Evolutionary conservation across 2,888 invertebrate genomes (phyloP).

Genomic region (Rhaphigaster nebulosa): DNA sequence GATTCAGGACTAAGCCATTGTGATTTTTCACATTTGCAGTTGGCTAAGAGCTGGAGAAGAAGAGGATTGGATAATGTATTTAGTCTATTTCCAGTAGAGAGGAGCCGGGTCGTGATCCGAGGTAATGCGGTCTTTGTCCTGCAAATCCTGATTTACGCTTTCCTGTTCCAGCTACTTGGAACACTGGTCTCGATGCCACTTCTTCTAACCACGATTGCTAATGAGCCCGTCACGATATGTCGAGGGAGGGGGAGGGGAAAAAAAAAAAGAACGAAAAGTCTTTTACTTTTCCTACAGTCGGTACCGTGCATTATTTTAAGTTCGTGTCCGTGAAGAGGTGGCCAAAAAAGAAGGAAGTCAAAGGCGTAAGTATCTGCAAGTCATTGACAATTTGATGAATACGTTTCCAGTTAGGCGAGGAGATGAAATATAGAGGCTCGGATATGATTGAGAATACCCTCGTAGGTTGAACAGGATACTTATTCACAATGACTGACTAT

Average conservation of each 20-base stretch:
- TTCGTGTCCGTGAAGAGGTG: constrained; percentile 27
- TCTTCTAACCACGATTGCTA: constrained; percentile 38
- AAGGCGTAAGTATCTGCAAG: constrained; percentile 40
- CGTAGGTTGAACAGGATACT: constrained; percentile 33
- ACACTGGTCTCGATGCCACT: not conserved
- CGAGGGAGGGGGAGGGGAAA: not conserved
- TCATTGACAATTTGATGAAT: constrained; percentile 39
- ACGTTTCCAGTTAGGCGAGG: constrained; percentile 15
- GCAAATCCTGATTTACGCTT: constrained; percentile 50
- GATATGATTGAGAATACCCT: not conserved
- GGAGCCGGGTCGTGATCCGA: not conserved
- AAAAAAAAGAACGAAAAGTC: constrained; percentile 4
- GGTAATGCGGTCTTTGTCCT: constrained; percentile 15
- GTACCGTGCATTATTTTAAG: constrained; percentile 24
- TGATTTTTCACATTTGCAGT: not conserved
- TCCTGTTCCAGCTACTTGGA: constrained; percentile 45
- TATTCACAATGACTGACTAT: constrained; percentile 36
- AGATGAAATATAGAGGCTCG: constrained; percentile 2
- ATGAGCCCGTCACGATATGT: constrained; percentile 31
- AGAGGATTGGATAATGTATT: constrained; percentile 19
- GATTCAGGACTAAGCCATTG: not conserved
- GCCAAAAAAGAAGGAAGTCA: constrained; percentile 20
- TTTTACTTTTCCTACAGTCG: not conserved
- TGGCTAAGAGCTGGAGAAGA: not conserved
- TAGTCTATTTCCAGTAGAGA: constrained; percentile 12